Percentiles rank a stretch among this genome's conserved stretches.
Evolutionary conservation across 2,888 invertebrate genomes (phyloP).

Genomic region (Himalopsyche tibetana): DNA sequence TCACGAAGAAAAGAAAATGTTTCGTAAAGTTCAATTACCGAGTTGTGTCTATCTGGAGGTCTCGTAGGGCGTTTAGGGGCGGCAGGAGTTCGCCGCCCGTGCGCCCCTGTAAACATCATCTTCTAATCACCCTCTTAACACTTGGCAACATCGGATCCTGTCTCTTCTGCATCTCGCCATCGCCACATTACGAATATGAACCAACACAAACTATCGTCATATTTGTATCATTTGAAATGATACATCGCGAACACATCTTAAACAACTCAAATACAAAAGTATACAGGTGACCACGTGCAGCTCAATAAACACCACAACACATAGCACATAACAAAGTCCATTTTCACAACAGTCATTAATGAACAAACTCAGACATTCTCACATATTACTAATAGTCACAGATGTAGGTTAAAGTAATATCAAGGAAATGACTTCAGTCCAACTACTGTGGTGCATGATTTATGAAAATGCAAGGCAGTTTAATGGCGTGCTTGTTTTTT

Average conservation of each 20-base stretch:
- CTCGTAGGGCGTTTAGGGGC: conserved; percentile 68
- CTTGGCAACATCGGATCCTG: background rate
- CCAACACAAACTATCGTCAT: background rate
- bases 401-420: background rate
- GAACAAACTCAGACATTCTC: background rate
- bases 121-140: conserved; percentile 21
- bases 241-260: background rate
- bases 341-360: conserved; percentile 12
- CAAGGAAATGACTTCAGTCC: background rate
- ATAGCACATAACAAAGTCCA: background rate
- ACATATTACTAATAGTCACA: background rate
- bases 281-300: background rate
- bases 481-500: conserved; percentile 26
- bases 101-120: conserved; percentile 78
- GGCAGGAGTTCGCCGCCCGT: conserved; percentile 74
- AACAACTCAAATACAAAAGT: conserved; percentile 8
- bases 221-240: background rate
- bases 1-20: background rate
- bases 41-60: conserved; percentile 66
- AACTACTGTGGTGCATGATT: background rate
- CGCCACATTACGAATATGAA: conserved; percentile 36
- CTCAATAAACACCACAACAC: background rate
- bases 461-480: background rate
- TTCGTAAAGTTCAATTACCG: conserved; percentile 53
- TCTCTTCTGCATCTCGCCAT: conserved; percentile 41